Conservation (phyloP, 1,140 invertebrate species). For the Gryon sp. region DNA sequence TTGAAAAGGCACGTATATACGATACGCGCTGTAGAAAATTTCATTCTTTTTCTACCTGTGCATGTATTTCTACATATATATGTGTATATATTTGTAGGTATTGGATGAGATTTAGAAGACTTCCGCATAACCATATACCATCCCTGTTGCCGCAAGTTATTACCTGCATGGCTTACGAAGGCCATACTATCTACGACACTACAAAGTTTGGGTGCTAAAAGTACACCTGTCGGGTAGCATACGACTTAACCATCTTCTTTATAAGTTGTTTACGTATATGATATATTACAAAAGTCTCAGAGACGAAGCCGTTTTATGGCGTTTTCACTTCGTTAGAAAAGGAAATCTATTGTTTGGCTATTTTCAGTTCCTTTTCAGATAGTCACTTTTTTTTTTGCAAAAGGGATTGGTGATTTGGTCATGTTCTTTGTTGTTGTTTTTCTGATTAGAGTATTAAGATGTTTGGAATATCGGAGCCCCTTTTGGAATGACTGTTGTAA, state of each 20-base stretch:
- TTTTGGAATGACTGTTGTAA: not conserved
- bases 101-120: constrained; percentile 25
- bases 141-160: constrained; percentile 25
- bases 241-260: constrained; percentile 35
- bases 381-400: constrained; percentile 45
- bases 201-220: not conserved
- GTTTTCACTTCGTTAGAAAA: constrained; percentile 17
- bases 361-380: not conserved
- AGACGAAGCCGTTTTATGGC: constrained; percentile 30
- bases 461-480: not conserved
- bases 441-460: constrained; percentile 26
- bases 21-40: constrained; percentile 13
- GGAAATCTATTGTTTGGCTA: constrained; percentile 11
- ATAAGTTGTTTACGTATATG: constrained; percentile 41
- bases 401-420: constrained; percentile 10
- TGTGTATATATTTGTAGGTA: too few relatives aligned
- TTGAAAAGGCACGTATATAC: constrained; percentile 42
- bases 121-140: constrained; percentile 47
- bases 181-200: not conserved
- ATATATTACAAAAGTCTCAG: constrained; percentile 45
- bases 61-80: too few relatives aligned
- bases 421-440: constrained; percentile 2
- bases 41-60: constrained; percentile 11
- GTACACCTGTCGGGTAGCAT: constrained; percentile 29
- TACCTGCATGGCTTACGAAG: constrained; percentile 35